Percentiles rank a stretch among this genome's conserved stretches.
Evolutionary conservation across 2,888 invertebrate species (phyloP).

Genomic region (Drosophila anomalata): DNA sequence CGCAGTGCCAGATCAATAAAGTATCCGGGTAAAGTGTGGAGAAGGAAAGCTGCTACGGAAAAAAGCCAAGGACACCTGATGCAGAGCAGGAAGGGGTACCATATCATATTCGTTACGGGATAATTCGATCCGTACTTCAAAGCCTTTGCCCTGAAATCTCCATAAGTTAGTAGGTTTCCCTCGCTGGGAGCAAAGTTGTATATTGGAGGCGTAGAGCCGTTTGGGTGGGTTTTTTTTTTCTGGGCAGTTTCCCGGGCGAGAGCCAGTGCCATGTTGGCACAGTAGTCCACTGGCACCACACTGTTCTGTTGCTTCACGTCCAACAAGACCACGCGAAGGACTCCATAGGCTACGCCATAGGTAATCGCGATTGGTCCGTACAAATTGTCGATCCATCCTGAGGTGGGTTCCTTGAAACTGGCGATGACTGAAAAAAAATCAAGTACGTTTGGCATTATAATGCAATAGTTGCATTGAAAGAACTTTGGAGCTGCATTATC

Average conservation of each 20-base stretch:
- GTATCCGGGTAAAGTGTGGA: conserved; percentile 88
- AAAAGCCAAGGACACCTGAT: conserved; percentile 81
- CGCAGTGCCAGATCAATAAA: conserved; percentile 84
- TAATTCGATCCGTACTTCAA: conserved; percentile 83
- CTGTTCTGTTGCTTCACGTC: conserved; percentile 76
- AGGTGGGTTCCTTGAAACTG: conserved; percentile 84
- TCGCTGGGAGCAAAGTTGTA: conserved; percentile 94
- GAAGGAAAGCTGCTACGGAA: conserved; percentile 85
- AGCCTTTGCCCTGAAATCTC: conserved; percentile 85
- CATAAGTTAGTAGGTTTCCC: conserved; percentile 92
- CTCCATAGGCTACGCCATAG: conserved; percentile 86
- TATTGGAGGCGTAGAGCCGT: conserved; percentile 34
- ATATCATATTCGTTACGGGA: conserved; percentile 86
- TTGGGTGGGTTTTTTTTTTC: not conserved
- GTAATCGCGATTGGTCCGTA: conserved; percentile 85
- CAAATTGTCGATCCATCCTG: conserved; percentile 89
- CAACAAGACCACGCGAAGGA: conserved; percentile 84
- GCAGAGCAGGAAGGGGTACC: conserved; percentile 86
- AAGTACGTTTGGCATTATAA: not conserved
- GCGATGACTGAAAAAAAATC: conserved; percentile 61
- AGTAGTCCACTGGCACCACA: conserved; percentile 84
- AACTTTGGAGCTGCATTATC: not conserved
- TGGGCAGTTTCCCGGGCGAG: conserved; percentile 82
- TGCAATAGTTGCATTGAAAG: not conserved
- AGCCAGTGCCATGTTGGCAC: conserved; percentile 83